Conservation (phyloP, 2,113 vertebrate species). For the Tetrao urogallus region DNA sequence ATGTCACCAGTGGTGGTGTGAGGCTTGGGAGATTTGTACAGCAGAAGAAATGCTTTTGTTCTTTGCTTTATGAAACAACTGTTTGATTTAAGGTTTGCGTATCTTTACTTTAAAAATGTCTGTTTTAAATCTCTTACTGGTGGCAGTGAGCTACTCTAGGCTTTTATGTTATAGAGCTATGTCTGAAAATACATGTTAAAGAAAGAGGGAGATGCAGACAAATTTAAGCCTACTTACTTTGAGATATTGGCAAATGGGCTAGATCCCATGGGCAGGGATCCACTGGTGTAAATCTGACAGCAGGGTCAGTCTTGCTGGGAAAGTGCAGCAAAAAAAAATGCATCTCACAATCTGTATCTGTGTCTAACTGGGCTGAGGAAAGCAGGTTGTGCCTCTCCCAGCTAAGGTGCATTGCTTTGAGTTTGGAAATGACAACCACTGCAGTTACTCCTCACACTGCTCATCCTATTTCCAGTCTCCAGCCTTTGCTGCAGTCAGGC, state of each 20-base stretch:
- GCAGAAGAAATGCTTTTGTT: background rate
- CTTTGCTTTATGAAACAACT: background rate
- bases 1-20: background rate
- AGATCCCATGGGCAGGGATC: background rate
- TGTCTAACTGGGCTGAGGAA: background rate
- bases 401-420: accelerated
- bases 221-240: background rate
- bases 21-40: background rate
- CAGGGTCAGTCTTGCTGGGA: background rate
- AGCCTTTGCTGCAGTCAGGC: slow-evolving; percentile 13
- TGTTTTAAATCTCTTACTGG: background rate
- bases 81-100: slow-evolving; percentile 16
- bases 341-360: background rate
- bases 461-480: background rate
- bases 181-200: background rate
- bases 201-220: background rate
- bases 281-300: background rate
- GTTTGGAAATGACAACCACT: background rate
- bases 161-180: background rate
- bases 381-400: accelerated
- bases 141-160: background rate
- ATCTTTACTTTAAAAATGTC: background rate
- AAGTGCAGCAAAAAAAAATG: background rate
- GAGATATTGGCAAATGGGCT: accelerated
- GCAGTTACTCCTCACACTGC: background rate